phyloP scores from a whole-genome alignment of 2,113 vertebrate genomes.

The Neopipo cinnamomea region DNA sequence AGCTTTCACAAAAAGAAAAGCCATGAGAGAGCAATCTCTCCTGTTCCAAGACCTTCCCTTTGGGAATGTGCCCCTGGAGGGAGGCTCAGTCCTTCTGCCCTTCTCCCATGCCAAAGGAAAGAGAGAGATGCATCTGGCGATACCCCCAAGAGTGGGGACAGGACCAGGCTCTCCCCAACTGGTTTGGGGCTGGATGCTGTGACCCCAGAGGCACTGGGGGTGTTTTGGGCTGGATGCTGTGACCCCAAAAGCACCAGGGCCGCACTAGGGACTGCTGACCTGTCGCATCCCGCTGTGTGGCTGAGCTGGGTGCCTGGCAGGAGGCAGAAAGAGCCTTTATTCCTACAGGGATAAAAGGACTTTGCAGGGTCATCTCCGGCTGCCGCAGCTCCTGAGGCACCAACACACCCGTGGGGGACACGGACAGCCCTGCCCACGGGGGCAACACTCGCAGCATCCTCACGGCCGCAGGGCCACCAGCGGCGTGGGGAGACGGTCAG shows the following conservation, averaged over 20 bases:
- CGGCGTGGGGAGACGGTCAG: no score
- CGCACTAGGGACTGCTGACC: accelerated
- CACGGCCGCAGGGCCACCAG: not conserved
- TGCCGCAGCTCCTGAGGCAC: not conserved
- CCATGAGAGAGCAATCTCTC: not conserved
- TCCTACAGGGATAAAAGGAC: not conserved
- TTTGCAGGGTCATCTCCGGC: not conserved
- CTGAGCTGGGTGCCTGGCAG: not conserved
- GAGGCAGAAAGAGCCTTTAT: not conserved
- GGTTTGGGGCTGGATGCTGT: accelerated
- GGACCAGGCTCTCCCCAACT: not conserved
- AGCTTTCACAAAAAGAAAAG: not conserved
- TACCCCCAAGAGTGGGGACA: accelerated
- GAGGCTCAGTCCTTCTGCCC: not conserved
- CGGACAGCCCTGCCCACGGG: accelerated
- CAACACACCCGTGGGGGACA: accelerated
- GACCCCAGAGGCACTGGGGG: not conserved
- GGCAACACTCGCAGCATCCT: accelerated
- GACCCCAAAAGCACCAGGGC: not conserved
- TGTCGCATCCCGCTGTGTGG: accelerated
- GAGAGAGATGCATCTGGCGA: accelerated
- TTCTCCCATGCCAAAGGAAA: not conserved
- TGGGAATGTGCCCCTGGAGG: not conserved
- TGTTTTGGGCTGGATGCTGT: not conserved
- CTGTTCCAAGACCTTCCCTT: not conserved